Evolutionary conservation across 2,888 invertebrate species (phyloP).

Genomic region (Congeria kusceri): DNA sequence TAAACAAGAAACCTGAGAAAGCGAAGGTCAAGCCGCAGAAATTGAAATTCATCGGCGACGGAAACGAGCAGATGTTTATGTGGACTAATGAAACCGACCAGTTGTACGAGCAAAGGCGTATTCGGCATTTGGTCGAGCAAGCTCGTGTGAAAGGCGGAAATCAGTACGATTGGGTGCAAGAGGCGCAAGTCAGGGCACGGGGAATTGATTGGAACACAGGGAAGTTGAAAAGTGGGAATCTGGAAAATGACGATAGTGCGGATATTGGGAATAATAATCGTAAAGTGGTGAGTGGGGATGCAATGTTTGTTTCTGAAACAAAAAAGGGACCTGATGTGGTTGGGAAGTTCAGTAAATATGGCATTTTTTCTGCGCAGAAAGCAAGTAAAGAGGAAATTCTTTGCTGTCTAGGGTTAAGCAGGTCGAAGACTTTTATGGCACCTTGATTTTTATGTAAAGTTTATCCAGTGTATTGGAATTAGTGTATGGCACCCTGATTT

Average conservation of each 20-base stretch:
- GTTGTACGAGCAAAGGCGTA: constrained; percentile 70
- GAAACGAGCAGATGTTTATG: constrained; percentile 23
- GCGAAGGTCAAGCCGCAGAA: constrained; percentile 60
- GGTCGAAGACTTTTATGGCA: constrained; percentile 52
- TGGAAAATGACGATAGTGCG: not conserved
- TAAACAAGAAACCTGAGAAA: constrained; percentile 67
- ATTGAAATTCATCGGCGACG: constrained; percentile 52
- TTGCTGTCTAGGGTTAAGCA: constrained; percentile 27
- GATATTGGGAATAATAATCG: constrained; percentile 5
- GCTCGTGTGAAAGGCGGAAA: constrained; percentile 69
- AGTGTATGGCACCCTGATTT: too few relatives aligned
- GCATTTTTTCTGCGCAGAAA: constrained; percentile 46
- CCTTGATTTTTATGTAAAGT: constrained; percentile 4
- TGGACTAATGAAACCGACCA: constrained; percentile 62
- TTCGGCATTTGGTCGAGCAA: constrained; percentile 71
- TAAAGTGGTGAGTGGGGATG: constrained; percentile 7
- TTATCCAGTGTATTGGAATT: too few relatives aligned
- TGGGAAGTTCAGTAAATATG: constrained; percentile 38
- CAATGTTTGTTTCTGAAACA: constrained; percentile 9
- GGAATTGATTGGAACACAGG: constrained; percentile 51
- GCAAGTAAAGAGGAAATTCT: constrained; percentile 36
- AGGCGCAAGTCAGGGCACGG: constrained; percentile 47
- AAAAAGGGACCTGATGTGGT: constrained; percentile 18
- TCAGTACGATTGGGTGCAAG: constrained; percentile 68
- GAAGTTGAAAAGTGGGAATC: constrained; percentile 13